A percentile compares a stretch with the other conserved stretches of the same genome.
Evolutionary conservation across 1,140 invertebrate genomes (phyloP).

Genomic region (Drosophila subobscura): DNA sequence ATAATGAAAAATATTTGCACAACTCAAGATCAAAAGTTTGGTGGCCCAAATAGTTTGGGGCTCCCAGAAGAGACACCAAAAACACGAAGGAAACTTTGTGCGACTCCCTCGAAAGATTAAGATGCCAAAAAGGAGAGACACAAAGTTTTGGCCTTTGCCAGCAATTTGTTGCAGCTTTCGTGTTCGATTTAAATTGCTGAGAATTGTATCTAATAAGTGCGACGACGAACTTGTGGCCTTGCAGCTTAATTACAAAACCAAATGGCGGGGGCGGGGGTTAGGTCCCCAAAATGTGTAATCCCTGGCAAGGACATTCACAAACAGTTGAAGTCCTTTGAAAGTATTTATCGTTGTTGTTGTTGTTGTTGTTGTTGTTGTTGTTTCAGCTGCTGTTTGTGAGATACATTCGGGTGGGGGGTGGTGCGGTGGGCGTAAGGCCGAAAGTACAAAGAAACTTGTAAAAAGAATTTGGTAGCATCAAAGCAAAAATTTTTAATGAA

Average conservation of each 20-base stretch:
- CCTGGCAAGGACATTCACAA: slow-evolving; percentile 47
- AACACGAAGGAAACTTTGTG: slow-evolving; percentile 44
- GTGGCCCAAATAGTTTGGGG: slow-evolving; percentile 62
- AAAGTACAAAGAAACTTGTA: slow-evolving; percentile 72
- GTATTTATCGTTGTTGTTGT: slow-evolving; percentile 18
- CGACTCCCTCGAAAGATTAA: slow-evolving; percentile 58
- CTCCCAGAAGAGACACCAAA: slow-evolving; percentile 23
- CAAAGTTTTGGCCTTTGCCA: slow-evolving; percentile 47
- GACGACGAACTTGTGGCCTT: slow-evolving; percentile 18
- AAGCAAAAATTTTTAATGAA: slow-evolving; percentile 83
- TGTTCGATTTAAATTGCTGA: slow-evolving; percentile 51
- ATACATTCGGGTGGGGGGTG: slow-evolving; percentile 32
- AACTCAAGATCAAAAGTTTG: slow-evolving; percentile 73
- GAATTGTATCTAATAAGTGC: slow-evolving; percentile 22
- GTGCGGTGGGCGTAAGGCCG: neutral
- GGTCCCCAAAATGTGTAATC: slow-evolving; percentile 39
- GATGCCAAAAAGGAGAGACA: slow-evolving; percentile 38
- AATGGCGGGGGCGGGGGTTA: slow-evolving; percentile 43
- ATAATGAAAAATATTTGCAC: slow-evolving; percentile 69
- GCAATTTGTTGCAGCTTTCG: slow-evolving; percentile 44
- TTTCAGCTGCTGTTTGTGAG: slow-evolving; percentile 22
- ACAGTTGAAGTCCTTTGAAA: slow-evolving; percentile 46
- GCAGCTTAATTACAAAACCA: slow-evolving; percentile 64
- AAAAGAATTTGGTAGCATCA: slow-evolving; percentile 80
- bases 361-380: neutral